phyloP scores from a whole-genome alignment of 2,113 vertebrate genomes.

The Sebastes schlegelii region DNA sequence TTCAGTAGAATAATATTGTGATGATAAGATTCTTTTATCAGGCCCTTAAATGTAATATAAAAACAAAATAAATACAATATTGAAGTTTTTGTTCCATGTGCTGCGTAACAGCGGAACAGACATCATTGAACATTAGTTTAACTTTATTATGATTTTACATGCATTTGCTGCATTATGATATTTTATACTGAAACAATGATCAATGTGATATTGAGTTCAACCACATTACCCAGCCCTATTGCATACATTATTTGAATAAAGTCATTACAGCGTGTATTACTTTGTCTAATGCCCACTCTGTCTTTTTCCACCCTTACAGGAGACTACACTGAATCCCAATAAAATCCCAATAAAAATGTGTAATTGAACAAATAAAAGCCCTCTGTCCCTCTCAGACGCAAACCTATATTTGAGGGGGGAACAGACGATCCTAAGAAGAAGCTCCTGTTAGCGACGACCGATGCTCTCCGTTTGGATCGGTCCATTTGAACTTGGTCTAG shows the following conservation, averaged over 20 bases:
- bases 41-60: neutral
- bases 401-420: conserved; percentile 32
- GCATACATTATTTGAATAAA: neutral
- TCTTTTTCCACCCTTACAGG: conserved; percentile 52
- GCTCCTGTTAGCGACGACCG: neutral
- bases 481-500: conserved; percentile 28
- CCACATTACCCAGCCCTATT: neutral
- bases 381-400: conserved; percentile 24
- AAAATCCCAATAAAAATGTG: conserved; percentile 48
- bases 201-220: neutral
- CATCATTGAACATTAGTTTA: neutral
- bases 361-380: conserved; percentile 49
- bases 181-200: neutral
- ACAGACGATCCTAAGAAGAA: conserved; percentile 27
- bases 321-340: conserved; percentile 75
- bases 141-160: neutral
- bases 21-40: too few relatives aligned
- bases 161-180: neutral
- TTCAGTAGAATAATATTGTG: too few relatives aligned
- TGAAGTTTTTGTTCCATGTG: neutral
- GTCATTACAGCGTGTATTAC: neutral
- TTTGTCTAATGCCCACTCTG: neutral
- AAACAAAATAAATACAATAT: neutral
- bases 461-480: conserved; percentile 18
- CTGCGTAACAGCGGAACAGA: neutral